A percentile compares a stretch with the other conserved stretches of the same genome.
Conservation (phyloP, 2,113 vertebrate species). For the Heterotilapia buettikoferi region DNA sequence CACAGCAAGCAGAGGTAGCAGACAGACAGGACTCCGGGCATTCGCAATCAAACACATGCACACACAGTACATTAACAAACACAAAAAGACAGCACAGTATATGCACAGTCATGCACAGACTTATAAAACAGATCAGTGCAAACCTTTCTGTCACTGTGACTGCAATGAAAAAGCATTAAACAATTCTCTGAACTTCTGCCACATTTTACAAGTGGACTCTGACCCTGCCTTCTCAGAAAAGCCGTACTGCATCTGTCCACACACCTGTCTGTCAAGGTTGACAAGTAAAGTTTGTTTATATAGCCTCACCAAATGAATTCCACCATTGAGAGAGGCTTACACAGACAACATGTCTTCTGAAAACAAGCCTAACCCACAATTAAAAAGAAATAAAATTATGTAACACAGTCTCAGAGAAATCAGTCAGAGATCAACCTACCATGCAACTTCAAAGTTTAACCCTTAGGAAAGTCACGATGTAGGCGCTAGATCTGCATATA, state of each 20-base stretch:
- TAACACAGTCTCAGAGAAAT: neutral
- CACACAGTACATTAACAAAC: neutral
- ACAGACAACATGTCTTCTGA: neutral
- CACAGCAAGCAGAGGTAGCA: neutral
- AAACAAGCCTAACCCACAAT: neutral
- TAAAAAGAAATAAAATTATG: neutral
- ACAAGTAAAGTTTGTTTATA: constrained; percentile 15
- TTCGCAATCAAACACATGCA: neutral
- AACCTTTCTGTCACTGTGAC: neutral
- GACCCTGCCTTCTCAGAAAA: constrained; percentile 7
- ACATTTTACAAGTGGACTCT: constrained; percentile 5
- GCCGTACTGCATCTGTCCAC: constrained; percentile 9
- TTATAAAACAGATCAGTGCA: neutral
- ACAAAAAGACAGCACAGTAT: neutral
- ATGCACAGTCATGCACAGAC: neutral
- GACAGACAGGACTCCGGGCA: neutral
- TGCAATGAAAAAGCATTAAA: neutral
- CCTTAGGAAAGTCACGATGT: neutral
- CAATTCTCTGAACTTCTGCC: neutral
- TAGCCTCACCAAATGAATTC: neutral
- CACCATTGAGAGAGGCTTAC: neutral
- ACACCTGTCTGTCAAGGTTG: neutral
- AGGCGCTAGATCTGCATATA: neutral
- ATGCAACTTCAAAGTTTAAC: neutral
- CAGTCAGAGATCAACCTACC: neutral